A percentile compares a stretch with the other conserved stretches of the same genome.
These are phyloP conservation scores for Cheirogaleus major DNA, from an alignment of 2,797 vertebrate species.

Conservation along the genomic window DNA sequence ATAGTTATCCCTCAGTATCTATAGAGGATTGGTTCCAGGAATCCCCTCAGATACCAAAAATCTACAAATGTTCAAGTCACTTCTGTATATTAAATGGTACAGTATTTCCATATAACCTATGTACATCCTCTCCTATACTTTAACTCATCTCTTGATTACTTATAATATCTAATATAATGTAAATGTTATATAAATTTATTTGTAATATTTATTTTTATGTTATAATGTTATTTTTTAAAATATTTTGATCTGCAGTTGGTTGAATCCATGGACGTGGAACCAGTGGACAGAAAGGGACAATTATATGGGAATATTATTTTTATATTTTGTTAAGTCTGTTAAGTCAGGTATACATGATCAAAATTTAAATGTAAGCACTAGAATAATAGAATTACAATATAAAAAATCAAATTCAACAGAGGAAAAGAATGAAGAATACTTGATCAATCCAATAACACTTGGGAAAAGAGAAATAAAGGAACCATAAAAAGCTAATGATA, in stretches of 20 bases:
- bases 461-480: not conserved
- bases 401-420: not conserved
- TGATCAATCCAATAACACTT: not conserved
- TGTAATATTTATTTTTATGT: not conserved
- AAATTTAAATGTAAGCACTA: not conserved
- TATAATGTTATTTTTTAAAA: not conserved
- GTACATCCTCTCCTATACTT: not conserved
- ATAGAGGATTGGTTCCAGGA: not conserved
- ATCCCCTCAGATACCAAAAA: not conserved
- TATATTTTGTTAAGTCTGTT: not conserved
- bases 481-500: not conserved
- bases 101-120: not conserved
- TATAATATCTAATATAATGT: not conserved
- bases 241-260: not conserved
- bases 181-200: not conserved
- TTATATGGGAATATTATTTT: not conserved
- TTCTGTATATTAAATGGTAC: not conserved
- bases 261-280: not conserved
- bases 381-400: not conserved
- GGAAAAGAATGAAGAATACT: not conserved
- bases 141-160: not conserved
- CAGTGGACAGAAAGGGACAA: not conserved
- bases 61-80: not conserved
- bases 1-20: not conserved
- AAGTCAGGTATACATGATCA: not conserved